phyloP scores from a whole-genome alignment of 2,113 vertebrate species.

The Myrmophylax atrothorax region DNA sequence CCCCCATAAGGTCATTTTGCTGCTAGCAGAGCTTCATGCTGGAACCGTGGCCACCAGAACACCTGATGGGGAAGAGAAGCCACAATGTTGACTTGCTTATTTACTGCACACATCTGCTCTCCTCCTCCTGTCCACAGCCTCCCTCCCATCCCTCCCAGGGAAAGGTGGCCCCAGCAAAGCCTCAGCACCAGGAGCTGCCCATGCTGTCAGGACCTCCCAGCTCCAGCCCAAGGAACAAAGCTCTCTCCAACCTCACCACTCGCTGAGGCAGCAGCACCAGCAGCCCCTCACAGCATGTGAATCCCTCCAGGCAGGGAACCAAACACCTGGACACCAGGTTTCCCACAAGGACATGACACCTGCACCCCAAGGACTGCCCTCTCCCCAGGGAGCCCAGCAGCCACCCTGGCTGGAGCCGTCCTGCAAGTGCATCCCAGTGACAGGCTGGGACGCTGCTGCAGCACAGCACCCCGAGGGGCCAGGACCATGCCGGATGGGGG shows the following conservation, averaged over 20 bases:
- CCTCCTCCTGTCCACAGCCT: background rate
- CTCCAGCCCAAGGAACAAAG: background rate
- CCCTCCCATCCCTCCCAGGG: background rate
- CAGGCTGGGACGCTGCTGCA: accelerated
- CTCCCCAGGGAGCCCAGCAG: background rate
- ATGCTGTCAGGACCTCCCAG: background rate
- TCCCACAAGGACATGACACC: background rate
- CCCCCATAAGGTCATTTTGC: background rate
- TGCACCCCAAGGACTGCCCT: background rate
- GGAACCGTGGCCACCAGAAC: background rate
- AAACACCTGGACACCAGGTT: accelerated
- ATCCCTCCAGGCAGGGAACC: background rate
- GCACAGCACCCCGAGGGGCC: accelerated
- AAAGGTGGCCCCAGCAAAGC: background rate
- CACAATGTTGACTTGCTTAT: background rate
- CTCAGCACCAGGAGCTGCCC: background rate
- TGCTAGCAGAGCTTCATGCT: background rate
- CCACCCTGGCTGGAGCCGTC: accelerated
- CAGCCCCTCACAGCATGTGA: accelerated
- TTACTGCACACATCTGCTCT: background rate
- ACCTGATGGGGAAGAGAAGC: background rate
- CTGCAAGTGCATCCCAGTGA: background rate
- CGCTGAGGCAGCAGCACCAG: background rate
- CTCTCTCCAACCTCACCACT: background rate
- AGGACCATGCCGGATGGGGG: accelerated